These are phyloP conservation scores for Anabacerthia variegaticeps DNA, from an alignment of 2,797 vertebrate genomes.

Conservation along the genomic window DNA sequence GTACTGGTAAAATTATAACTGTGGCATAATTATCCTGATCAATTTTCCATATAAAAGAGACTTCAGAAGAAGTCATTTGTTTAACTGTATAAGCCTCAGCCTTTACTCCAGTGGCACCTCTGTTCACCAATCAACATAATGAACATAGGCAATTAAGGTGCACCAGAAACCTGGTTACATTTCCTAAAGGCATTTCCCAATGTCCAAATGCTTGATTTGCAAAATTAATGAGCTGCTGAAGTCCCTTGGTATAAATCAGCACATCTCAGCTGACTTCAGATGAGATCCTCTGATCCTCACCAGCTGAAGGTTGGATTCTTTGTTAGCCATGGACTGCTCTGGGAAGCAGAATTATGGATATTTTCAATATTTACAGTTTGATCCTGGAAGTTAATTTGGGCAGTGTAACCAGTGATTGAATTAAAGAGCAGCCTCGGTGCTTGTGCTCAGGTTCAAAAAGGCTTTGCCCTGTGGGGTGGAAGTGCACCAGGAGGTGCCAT, in stretches of 20 bases:
- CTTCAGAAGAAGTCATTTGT: constrained; percentile 58
- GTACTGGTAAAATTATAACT: not conserved
- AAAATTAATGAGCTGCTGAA: constrained; percentile 59
- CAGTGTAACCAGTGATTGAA: not conserved
- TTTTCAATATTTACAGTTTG: constrained; percentile 48
- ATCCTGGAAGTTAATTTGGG: constrained; percentile 25
- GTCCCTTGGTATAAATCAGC: constrained; percentile 34
- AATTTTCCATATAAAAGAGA: constrained; percentile 57
- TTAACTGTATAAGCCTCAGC: constrained; percentile 22
- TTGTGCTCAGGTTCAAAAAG: not conserved
- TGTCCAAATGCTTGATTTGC: constrained; percentile 64
- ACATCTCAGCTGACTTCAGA: constrained; percentile 28
- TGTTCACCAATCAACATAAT: constrained; percentile 61
- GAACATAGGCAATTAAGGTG: constrained; percentile 63
- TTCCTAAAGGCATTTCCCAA: constrained; percentile 63
- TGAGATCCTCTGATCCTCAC: not conserved
- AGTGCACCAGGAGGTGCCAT: not conserved
- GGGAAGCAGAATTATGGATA: constrained; percentile 3
- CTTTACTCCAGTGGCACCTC: constrained; percentile 46
- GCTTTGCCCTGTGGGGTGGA: not conserved
- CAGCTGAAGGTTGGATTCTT: not conserved
- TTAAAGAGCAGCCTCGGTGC: not conserved
- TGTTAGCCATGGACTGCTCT: not conserved
- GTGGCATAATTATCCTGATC: constrained; percentile 45
- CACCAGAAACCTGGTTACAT: constrained; percentile 64